phyloP scores from a whole-genome alignment of 92 coral and sea anemone species.

The Bergia puertoricense region DNA sequence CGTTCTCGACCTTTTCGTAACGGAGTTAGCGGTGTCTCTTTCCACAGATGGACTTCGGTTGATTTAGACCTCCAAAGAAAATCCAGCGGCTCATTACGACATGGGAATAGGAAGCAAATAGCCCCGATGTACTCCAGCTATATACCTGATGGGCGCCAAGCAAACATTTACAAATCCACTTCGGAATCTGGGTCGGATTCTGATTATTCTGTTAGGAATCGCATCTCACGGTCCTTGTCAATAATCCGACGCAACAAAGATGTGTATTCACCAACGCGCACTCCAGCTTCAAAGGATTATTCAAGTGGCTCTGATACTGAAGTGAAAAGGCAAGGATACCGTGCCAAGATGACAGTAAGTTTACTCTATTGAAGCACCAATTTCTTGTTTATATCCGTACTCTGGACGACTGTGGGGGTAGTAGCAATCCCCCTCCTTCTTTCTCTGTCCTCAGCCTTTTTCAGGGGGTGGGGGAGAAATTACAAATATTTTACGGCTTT shows the following conservation, averaged over 20 bases:
- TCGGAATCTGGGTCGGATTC: slow-evolving; percentile 39
- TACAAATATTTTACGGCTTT: no score
- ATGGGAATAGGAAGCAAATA: neutral
- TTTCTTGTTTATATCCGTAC: no score
- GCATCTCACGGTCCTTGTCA: slow-evolving; percentile 25
- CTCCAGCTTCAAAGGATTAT: neutral
- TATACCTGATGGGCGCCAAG: neutral
- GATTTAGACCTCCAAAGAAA: slow-evolving; percentile 30
- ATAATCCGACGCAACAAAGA: neutral
- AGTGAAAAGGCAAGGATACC: neutral
- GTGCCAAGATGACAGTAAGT: neutral
- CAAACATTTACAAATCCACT: slow-evolving; percentile 15
- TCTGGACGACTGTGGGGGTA: no score
- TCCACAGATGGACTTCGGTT: slow-evolving; percentile 41
- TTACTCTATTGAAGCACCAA: neutral
- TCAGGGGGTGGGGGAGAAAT: no score
- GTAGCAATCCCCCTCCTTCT: no score
- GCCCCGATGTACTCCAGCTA: slow-evolving; percentile 8
- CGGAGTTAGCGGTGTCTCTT: slow-evolving; percentile 27
- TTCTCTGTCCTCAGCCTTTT: no score
- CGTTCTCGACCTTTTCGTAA: slow-evolving; percentile 1
- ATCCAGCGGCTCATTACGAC: neutral
- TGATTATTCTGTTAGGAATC: neutral
- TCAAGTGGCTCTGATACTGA: slow-evolving; percentile 14
- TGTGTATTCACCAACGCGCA: neutral